Base-by-base conservation (phyloP, 2,888 invertebrate genomes). In the Cylindroiulus punctatus region DNA sequence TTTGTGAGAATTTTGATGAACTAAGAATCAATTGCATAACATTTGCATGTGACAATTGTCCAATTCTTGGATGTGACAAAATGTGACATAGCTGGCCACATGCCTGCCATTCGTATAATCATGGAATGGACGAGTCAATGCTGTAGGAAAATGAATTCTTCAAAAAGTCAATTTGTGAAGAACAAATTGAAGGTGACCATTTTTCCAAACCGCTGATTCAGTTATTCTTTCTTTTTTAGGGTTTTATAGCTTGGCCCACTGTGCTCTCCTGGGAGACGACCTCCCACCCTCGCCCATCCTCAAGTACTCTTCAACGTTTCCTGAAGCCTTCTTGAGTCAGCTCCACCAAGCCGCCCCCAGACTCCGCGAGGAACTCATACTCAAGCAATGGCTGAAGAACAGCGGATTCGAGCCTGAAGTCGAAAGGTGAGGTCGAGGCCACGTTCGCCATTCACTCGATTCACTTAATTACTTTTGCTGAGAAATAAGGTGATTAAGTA, bases 371-470 rank as follows among this genome's bases (percentile, higher is more conserved):
- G 36, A 65, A 76, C 47, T 85, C 40, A 76, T 85, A 19, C 19
- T 85, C n/a, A 85, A 85, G 22, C 85, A 85, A 65, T 85, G 85
- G 85, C n/a, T 85, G 76, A 57, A n/a, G 26, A 65, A 76, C 36
- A 85, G 65, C 26, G 65, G 76, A 65, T 47, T 85, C 32, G 85
- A 76, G 19, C n/a, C 30, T 17, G 32, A 65, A 26, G 22, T 76
- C 57, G 65, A 85, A 57, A 85, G 85, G 85, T 85, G 19, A 65
- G 47, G 17, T 26, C 52, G 5, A n/a, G 44, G 42, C 42, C 26
- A 83, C 36, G 32, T 83, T 36, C 17, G 12, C 12, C 32, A 8
- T 32, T 10, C 8, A 1, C 81, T 10, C 4, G n/a, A n/a, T n/a
- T 44, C 8, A n/a, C 44, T 12, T 47, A 52, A 52, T 52, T 52